A percentile compares a stretch with the other conserved stretches of the same genome.
These are phyloP conservation scores for Proisotoma minuta DNA, from an alignment of 2,888 invertebrate species.

Conservation along the genomic window DNA sequence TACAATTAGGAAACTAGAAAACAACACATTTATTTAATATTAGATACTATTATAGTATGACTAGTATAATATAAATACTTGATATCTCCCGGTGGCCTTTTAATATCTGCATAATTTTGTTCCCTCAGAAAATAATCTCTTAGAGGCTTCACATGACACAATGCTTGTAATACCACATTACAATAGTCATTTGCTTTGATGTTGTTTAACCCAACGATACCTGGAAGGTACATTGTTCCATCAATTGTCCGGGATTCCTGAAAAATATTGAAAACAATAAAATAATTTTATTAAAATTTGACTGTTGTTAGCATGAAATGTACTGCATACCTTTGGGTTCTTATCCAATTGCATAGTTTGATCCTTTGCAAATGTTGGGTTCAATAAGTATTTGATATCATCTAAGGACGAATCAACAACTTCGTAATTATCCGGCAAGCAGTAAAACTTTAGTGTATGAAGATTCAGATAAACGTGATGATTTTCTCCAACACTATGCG, in stretches of 20 bases:
- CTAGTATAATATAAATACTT: conserved; percentile 55
- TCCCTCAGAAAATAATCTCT: conserved; percentile 92
- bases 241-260: conserved; percentile 84
- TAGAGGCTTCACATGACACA: conserved; percentile 90
- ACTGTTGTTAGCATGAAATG: not conserved
- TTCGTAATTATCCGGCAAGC: conserved; percentile 98
- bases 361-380: conserved; percentile 84
- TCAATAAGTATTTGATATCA: conserved; percentile 96
- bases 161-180: conserved; percentile 93
- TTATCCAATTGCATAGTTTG: conserved; percentile 78
- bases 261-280: not conserved
- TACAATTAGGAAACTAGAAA: conserved; percentile 67
- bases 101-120: conserved; percentile 81
- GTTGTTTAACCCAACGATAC: conserved; percentile 96
- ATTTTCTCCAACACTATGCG: conserved; percentile 94
- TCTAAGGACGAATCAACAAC: conserved; percentile 95
- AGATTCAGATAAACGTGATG: conserved; percentile 98
- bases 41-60: conserved; percentile 1
- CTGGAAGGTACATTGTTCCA: conserved; percentile 92
- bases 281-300: not conserved
- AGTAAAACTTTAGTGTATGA: conserved; percentile 94
- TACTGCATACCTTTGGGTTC: conserved; percentile 61
- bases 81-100: conserved; percentile 92
- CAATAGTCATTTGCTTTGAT: conserved; percentile 99
- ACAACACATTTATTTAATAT: not conserved